Conservation (phyloP, 2,888 invertebrate genomes). For the Chironomus tentans region DNA sequence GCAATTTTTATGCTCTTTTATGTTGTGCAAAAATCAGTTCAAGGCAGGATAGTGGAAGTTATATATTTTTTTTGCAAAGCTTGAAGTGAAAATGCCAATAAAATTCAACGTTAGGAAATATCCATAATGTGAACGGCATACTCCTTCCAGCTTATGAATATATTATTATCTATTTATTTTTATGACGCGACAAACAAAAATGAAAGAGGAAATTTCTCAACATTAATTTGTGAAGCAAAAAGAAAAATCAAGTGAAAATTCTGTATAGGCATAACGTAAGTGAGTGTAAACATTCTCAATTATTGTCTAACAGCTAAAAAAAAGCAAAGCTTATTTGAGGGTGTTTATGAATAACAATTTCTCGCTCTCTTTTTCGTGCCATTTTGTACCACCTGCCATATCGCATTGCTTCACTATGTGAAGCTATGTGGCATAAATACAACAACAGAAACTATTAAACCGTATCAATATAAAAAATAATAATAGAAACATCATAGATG, state of each 20-base stretch:
- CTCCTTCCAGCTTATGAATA: background rate
- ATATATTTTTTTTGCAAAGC: no score
- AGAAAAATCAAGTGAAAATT: background rate
- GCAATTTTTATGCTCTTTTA: no score
- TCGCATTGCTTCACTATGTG: background rate
- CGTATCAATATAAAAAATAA: background rate
- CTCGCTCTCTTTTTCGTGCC: background rate
- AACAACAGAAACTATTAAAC: background rate
- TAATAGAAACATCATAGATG: background rate
- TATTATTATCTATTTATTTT: background rate
- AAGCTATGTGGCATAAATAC: background rate
- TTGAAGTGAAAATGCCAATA: no score
- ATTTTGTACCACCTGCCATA: background rate
- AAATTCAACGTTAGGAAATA: background rate
- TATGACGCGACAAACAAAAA: background rate
- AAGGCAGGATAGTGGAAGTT: no score
- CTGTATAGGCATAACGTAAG: background rate
- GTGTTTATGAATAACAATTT: background rate
- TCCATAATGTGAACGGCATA: background rate
- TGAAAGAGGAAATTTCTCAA: background rate
- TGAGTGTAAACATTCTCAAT: constrained; percentile 8
- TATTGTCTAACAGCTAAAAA: background rate
- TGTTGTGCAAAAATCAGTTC: no score
- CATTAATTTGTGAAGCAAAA: background rate
- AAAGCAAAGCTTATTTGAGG: background rate